Conservation (phyloP, 1,140 invertebrate genomes). For the Chrysoperla carnea region DNA sequence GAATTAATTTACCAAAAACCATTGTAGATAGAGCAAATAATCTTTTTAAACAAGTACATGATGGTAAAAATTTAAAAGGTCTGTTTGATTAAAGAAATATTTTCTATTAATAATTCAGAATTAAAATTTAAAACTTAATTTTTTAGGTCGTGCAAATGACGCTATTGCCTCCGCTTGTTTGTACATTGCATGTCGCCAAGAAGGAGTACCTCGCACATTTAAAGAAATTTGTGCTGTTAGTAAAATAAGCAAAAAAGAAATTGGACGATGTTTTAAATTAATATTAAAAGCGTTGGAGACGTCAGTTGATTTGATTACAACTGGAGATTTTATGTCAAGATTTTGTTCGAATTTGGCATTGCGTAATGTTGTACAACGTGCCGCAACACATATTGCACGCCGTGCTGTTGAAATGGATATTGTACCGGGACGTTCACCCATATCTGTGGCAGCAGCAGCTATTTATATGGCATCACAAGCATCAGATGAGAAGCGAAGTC, state of each 20-base stretch:
- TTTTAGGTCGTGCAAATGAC: slow-evolving; percentile 75
- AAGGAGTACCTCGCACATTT: slow-evolving; percentile 96
- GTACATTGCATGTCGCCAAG: slow-evolving; percentile 97
- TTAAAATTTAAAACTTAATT: slow-evolving; percentile 29
- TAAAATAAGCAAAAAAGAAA: slow-evolving; percentile 98
- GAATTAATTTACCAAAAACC: slow-evolving; percentile 89
- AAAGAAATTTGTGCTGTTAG: slow-evolving; percentile 98
- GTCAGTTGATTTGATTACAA: slow-evolving; percentile 94
- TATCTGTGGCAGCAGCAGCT: slow-evolving; percentile 96
- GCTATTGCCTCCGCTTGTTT: slow-evolving; percentile 97
- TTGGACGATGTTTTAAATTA: slow-evolving; percentile 90
- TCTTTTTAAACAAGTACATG: slow-evolving; percentile 96
- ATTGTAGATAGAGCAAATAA: slow-evolving; percentile 92
- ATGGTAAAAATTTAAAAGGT: slow-evolving; percentile 89
- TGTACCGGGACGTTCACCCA: slow-evolving; percentile 95
- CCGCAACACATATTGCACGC: slow-evolving; percentile 90
- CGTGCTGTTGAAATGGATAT: slow-evolving; percentile 95
- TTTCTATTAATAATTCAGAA: background rate
- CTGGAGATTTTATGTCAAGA: slow-evolving; percentile 94
- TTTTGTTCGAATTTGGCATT: slow-evolving; percentile 77
- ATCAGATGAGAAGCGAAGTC: slow-evolving; percentile 84
- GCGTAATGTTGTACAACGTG: slow-evolving; percentile 82
- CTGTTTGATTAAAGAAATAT: slow-evolving; percentile 12
- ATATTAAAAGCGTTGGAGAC: slow-evolving; percentile 87
- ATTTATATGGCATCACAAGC: slow-evolving; percentile 99